Conservation (phyloP, 2,113 vertebrate species). For the Conger conger region DNA sequence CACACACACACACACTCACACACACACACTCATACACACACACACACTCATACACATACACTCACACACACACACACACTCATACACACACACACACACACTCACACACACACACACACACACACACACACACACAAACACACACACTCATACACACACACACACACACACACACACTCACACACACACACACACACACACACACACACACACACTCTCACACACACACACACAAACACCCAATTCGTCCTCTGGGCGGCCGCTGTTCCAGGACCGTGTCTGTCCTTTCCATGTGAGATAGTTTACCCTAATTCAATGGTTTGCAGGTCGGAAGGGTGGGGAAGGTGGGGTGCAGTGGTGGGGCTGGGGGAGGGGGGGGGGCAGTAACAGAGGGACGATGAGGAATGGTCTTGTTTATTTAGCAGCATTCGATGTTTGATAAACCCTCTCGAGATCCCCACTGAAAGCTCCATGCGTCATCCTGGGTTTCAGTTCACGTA, state of each 20-base stretch:
- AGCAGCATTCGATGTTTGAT: slow-evolving; percentile 85
- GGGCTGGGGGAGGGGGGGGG: slow-evolving; percentile 14
- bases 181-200: too few species aligned
- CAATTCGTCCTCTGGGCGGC: slow-evolving; percentile 73
- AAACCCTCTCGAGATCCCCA: slow-evolving; percentile 72
- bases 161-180: too few species aligned
- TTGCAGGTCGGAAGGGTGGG: slow-evolving; percentile 67
- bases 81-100: too few species aligned
- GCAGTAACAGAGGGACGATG: slow-evolving; percentile 74
- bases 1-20: too few species aligned
- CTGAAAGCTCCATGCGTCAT: slow-evolving; percentile 42
- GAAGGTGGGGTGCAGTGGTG: slow-evolving; percentile 65
- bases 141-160: too few species aligned
- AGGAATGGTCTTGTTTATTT: slow-evolving; percentile 80
- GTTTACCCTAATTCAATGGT: slow-evolving; percentile 85
- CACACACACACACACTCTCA: too few species aligned
- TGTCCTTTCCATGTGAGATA: slow-evolving; percentile 84
- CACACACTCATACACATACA: too few species aligned
- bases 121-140: too few species aligned
- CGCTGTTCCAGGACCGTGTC: slow-evolving; percentile 80
- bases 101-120: too few species aligned
- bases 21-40: too few species aligned
- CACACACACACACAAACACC: too few species aligned
- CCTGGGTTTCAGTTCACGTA: slow-evolving; percentile 35
- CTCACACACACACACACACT: too few species aligned